Evolutionary conservation across 2,888 invertebrate genomes (phyloP).

Genomic region (Amitus sp.): DNA sequence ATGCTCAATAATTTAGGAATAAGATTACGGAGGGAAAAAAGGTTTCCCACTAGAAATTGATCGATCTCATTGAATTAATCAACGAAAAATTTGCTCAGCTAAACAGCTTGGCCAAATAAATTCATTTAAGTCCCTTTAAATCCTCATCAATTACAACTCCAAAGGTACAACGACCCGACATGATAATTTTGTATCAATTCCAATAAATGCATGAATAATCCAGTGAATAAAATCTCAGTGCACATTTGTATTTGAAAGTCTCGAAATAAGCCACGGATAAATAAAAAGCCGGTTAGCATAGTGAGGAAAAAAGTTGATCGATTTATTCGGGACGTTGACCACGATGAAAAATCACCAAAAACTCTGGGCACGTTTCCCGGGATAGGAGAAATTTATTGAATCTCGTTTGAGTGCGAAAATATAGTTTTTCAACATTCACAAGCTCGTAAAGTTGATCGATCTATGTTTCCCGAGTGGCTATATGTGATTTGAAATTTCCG

Average conservation of each 20-base stretch:
- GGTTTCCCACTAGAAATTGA: background rate
- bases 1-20: constrained; percentile 9
- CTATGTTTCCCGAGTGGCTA: background rate
- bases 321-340: too few species aligned
- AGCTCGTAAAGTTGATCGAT: too few species aligned
- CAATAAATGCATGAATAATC: too few species aligned
- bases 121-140: too few species aligned
- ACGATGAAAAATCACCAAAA: background rate
- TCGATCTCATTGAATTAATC: constrained; percentile 6
- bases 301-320: too few species aligned
- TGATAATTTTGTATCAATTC: too few species aligned
- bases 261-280: too few species aligned
- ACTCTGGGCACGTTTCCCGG: constrained; percentile 10
- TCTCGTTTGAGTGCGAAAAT: constrained; percentile 1
- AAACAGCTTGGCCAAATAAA: background rate
- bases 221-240: too few species aligned
- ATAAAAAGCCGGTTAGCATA: too few species aligned
- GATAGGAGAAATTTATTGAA: constrained; percentile 21
- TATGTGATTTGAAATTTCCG: constrained; percentile 6
- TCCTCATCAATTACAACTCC: background rate
- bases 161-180: background rate
- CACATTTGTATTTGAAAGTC: too few species aligned
- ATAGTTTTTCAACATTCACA: background rate
- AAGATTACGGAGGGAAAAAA: background rate
- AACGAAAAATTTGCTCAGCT: too few species aligned